Base-by-base conservation (phyloP, 2,797 vertebrate genomes). In the Balearica regulorum region DNA sequence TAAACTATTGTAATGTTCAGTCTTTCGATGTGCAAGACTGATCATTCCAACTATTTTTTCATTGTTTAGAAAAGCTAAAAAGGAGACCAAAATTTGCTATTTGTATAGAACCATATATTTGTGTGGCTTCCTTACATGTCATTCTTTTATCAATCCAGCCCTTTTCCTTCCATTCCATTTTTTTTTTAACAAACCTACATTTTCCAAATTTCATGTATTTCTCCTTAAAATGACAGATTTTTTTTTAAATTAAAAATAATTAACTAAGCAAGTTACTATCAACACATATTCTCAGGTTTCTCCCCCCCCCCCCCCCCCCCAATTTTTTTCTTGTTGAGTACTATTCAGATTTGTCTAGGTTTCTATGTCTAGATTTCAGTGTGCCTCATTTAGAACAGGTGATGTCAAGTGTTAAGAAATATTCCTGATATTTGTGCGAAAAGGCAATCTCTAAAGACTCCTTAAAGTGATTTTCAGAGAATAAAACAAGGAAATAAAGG, bases 401-500 rank as follows among this genome's bases (percentile, higher is more conserved):
- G 5, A 14, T 89, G 49, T 37, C 60, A 95, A 89, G 10, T 39
- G 16, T 70, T 93, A 70, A 77, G 68, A 92, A 92, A 79, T 82
- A 91, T 73, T 77, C 25, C 51, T 87, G n/a, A 54, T 65, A 72
- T 78, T 78, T 86, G 4, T 76, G 28, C 64, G 43, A 87, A 87
- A n/a, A 90, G 11, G 8, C 24, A 66, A 66, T 66, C 64, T 83
- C 79, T 60, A 77, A 76, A 85, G 87, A 61, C 61, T 51, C 39
- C 33, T 85, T 83, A 68, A 91, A 71, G 19, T 77, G 44, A 89
- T 92, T 93, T 96, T 87, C 44, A 83, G 69, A 78, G 64, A 84
- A 80, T 70, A 85, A 87, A 95, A 80, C 29, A 93, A 88, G 41
- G 53, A 95, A 93, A 81, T 86, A 81, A 88, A 87, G 18, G 31